Conservation (phyloP, 35 echinoderm and acorn worm genomes). For the Acanthaster planci region DNA sequence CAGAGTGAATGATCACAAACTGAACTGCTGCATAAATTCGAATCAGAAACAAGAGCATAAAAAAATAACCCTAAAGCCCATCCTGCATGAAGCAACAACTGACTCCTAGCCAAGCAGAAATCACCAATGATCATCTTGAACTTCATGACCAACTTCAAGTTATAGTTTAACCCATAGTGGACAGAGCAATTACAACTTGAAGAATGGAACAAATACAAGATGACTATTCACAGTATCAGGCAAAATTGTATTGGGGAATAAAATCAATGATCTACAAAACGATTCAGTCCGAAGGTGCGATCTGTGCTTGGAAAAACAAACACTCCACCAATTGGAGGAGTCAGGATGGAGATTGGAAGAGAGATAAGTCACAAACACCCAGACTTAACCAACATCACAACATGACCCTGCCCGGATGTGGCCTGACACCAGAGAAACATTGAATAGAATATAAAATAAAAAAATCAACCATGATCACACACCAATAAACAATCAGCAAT, state of each 20-base stretch:
- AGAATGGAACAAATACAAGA: no score
- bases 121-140: neutral
- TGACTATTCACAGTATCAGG: no score
- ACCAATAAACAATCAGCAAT: neutral
- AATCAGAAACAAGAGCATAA: no score
- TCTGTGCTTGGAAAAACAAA: neutral
- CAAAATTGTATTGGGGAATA: no score
- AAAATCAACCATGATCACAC: neutral
- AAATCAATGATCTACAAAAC: constrained; percentile 10
- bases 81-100: no score
- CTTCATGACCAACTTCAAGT: neutral
- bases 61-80: no score
- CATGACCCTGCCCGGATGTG: neutral
- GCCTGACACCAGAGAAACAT: neutral
- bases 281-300: neutral
- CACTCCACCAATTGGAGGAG: neutral
- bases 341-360: neutral
- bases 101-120: no score
- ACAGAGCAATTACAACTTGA: no score
- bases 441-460: neutral
- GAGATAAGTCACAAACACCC: neutral
- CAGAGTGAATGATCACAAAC: no score
- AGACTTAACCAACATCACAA: no score
- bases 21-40: no score
- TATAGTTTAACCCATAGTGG: neutral